phyloP scores from a whole-genome alignment of 2,888 invertebrate genomes.

The Harpalus rubripes region DNA sequence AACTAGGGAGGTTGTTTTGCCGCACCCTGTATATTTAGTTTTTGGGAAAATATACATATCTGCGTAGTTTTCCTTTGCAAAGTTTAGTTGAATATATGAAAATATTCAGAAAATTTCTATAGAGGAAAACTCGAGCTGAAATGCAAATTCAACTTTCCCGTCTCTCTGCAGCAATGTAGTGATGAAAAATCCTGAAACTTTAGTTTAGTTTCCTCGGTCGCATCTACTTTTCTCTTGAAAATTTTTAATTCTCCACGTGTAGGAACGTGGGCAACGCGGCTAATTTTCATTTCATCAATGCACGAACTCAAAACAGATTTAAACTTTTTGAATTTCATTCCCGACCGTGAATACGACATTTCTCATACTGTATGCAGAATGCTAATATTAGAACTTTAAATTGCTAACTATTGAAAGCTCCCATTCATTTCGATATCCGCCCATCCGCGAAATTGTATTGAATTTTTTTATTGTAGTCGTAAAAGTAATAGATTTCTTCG shows the following conservation, averaged over 20 bases:
- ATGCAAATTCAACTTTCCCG: conserved; percentile 26
- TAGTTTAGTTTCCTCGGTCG: conserved; percentile 21
- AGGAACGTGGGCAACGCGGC: conserved; percentile 10
- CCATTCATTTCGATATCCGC: background rate
- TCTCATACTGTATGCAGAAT: conserved; percentile 4
- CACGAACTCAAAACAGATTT: conserved; percentile 42
- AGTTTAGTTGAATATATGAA: background rate
- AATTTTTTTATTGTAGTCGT: background rate
- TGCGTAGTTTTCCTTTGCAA: background rate
- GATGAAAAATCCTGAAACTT: conserved; percentile 17
- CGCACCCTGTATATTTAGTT: no score
- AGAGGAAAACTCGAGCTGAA: background rate
- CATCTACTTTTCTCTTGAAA: conserved; percentile 10
- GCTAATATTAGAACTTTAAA: conserved; percentile 20
- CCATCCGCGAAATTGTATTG: conserved; percentile 17
- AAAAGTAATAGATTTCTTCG: background rate
- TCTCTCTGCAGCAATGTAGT: background rate
- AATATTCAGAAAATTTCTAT: background rate
- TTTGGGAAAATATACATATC: background rate
- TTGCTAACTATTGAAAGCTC: conserved; percentile 30
- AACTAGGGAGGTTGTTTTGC: no score
- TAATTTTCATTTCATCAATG: conserved; percentile 56
- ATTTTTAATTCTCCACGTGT: conserved; percentile 27
- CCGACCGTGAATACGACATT: background rate
- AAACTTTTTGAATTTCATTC: conserved; percentile 53